Conservation (phyloP, 2,113 vertebrate genomes). For the Dasyprocta punctata region DNA sequence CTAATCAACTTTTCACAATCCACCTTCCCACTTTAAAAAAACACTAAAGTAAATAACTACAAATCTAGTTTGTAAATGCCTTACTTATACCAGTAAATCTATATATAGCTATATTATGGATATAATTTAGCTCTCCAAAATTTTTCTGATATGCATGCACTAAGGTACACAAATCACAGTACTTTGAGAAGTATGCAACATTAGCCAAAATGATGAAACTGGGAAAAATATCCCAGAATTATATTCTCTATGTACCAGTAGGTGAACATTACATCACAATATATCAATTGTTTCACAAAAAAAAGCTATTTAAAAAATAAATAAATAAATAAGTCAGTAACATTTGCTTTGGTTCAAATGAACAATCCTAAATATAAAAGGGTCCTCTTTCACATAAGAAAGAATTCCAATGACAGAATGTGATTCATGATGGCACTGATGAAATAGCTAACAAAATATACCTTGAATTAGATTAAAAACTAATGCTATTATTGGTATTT, state of each 20-base stretch:
- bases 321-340: constrained; percentile 5
- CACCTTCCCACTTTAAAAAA: not conserved
- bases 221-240: constrained; percentile 45
- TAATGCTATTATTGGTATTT: constrained; percentile 48
- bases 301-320: not conserved
- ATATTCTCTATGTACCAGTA: not conserved
- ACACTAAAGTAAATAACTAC: not conserved
- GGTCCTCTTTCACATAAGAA: constrained; percentile 56
- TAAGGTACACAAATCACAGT: constrained; percentile 38
- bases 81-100: not conserved
- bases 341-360: constrained; percentile 67
- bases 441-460: constrained; percentile 59
- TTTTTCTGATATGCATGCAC: constrained; percentile 19
- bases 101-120: not conserved
- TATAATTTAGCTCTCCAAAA: not conserved
- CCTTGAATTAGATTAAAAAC: constrained; percentile 68
- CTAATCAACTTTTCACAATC: not conserved
- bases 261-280: not conserved
- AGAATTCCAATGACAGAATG: constrained; percentile 65
- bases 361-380: constrained; percentile 57
- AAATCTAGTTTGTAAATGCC: constrained; percentile 34
- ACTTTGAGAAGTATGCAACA: constrained; percentile 9
- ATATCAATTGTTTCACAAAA: constrained; percentile 27
- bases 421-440: constrained; percentile 63
- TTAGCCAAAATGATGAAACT: constrained; percentile 40